A percentile compares a stretch with the other conserved stretches of the same genome.
These are phyloP conservation scores for Dicrurus megarhynchus DNA, from an alignment of 2,113 vertebrate genomes.

Conservation along the genomic window DNA sequence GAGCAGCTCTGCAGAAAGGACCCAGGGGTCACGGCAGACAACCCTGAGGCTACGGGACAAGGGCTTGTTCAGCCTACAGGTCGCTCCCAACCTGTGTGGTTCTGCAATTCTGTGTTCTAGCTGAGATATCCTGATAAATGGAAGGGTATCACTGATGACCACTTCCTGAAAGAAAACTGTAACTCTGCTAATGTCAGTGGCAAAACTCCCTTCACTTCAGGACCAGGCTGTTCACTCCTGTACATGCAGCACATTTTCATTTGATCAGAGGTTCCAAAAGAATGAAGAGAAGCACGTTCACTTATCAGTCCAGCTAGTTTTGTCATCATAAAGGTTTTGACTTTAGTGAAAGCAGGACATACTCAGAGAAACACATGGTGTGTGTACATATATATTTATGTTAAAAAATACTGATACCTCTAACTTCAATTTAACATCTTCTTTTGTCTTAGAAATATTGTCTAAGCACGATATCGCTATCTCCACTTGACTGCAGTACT, in stretches of 20 bases:
- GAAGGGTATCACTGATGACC: background rate
- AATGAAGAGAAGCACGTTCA: background rate
- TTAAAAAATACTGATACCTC: slow-evolving; percentile 78
- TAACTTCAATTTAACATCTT: slow-evolving; percentile 92
- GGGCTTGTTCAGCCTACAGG: background rate
- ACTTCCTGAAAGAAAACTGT: background rate
- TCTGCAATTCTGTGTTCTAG: background rate
- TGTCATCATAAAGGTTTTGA: background rate
- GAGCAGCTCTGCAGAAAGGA: background rate
- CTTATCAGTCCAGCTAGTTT: background rate
- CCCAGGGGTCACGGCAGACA: background rate
- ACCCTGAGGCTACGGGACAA: background rate
- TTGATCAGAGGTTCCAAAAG: background rate
- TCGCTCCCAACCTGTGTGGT: background rate
- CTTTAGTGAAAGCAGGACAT: background rate
- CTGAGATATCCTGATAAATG: background rate
- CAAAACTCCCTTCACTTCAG: background rate
- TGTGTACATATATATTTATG: background rate
- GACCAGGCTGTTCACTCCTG: background rate
- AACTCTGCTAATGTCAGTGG: background rate
- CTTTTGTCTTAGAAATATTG: slow-evolving; percentile 90
- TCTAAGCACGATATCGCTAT: slow-evolving; percentile 88
- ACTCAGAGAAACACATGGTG: background rate
- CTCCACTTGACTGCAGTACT: slow-evolving; percentile 97
- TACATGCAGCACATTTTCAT: background rate